Conservation (phyloP, 2,113 vertebrate species). For the Regulus satrapa region DNA sequence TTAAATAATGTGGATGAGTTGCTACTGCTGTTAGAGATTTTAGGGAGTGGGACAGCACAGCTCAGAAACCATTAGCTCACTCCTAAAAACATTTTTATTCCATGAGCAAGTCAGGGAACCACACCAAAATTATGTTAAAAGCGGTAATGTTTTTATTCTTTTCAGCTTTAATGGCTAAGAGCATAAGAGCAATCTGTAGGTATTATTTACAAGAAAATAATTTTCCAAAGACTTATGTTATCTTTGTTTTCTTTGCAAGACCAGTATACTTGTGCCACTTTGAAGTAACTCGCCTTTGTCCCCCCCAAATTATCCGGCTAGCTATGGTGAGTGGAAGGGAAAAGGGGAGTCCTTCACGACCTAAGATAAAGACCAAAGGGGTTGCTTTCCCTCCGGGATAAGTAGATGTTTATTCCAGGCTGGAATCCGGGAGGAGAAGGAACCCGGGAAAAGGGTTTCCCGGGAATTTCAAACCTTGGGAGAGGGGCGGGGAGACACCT, state of each 20-base stretch:
- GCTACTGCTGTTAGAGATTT: neutral
- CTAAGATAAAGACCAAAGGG: too few species aligned
- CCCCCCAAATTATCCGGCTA: too few species aligned
- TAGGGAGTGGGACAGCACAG: neutral
- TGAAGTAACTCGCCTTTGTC: too few species aligned
- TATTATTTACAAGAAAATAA: neutral
- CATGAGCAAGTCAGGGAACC: neutral
- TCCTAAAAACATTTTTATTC: constrained; percentile 3
- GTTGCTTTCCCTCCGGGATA: too few species aligned
- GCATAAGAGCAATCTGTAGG: neutral
- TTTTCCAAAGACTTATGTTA: neutral
- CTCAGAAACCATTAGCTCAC: constrained; percentile 1
- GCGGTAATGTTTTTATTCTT: neutral
- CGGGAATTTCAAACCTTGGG: too few species aligned
- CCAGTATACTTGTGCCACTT: neutral
- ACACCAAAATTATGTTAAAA: neutral
- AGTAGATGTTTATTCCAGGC: too few species aligned
- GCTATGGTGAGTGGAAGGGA: too few species aligned
- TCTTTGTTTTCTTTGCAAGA: neutral
- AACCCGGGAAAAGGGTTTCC: too few species aligned
- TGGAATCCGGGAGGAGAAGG: too few species aligned
- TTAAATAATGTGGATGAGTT: neutral
- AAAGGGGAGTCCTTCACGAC: too few species aligned
- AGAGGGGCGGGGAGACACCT: too few species aligned
- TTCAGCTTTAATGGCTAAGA: neutral